Conservation (phyloP, 2,888 invertebrate genomes). For the Tipula lateralis region DNA sequence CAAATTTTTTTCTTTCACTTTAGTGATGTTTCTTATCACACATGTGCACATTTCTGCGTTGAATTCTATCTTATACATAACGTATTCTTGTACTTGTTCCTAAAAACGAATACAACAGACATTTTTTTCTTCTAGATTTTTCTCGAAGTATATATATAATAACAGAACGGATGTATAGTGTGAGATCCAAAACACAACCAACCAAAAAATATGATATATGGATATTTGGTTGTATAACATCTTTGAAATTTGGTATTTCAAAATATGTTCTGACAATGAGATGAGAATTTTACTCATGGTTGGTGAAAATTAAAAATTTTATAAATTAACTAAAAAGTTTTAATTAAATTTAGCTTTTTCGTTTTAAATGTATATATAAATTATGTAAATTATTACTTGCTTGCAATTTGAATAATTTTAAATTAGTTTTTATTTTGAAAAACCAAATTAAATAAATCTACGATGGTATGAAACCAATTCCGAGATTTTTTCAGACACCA, state of each 20-base stretch:
- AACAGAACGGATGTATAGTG: slow-evolving; percentile 6
- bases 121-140: slow-evolving; percentile 3
- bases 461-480: background rate
- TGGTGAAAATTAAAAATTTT: background rate
- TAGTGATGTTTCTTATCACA: slow-evolving; percentile 26
- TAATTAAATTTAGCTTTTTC: background rate
- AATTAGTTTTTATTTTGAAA: background rate
- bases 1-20: background rate
- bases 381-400: background rate
- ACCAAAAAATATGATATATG: background rate
- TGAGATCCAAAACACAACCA: background rate
- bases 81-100: background rate
- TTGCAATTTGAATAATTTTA: background rate
- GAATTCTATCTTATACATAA: background rate
- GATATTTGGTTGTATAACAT: background rate
- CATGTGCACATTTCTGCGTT: slow-evolving; percentile 30
- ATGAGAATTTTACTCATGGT: background rate
- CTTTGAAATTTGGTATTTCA: slow-evolving; percentile 12
- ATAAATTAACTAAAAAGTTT: background rate
- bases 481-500: background rate
- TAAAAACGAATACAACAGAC: background rate
- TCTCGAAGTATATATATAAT: slow-evolving; percentile 21
- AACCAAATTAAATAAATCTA: background rate
- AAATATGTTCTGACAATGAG: background rate
- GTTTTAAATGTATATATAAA: background rate